phyloP scores from a whole-genome alignment of 2,888 invertebrate species.

The Agrochola lychnidis region DNA sequence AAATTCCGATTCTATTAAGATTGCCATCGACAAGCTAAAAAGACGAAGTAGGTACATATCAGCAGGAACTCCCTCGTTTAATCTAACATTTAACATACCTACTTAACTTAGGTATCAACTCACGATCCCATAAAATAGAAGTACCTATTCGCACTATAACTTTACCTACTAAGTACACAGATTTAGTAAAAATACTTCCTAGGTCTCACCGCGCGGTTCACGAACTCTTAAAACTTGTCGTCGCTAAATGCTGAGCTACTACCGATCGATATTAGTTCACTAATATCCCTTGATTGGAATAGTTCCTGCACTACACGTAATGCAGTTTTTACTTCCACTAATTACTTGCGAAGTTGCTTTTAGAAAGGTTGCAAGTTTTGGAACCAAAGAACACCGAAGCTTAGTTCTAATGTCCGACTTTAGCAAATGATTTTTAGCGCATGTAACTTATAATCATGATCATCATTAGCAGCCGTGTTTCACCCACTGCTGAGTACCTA shows the following conservation, averaged over 20 bases:
- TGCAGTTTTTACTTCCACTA: constrained; percentile 16
- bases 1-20: neutral
- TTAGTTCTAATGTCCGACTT: neutral
- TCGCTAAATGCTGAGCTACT: constrained; percentile 28
- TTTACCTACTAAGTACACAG: neutral
- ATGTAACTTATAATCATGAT: neutral
- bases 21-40: neutral
- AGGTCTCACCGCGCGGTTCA: constrained; percentile 6
- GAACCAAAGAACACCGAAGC: neutral
- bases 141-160: neutral
- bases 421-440: neutral
- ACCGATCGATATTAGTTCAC: constrained; percentile 26
- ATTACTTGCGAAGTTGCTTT: constrained; percentile 11
- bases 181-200: constrained; percentile 17
- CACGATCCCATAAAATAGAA: neutral
- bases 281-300: constrained; percentile 48
- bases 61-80: neutral
- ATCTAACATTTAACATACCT: neutral
- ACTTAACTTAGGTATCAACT: neutral
- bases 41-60: neutral
- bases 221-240: constrained; percentile 32
- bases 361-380: constrained; percentile 5
- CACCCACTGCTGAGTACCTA: neutral
- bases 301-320: constrained; percentile 9
- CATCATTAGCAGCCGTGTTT: neutral